These are phyloP conservation scores for Hippasteria phrygiana DNA, from an alignment of 53 echinoderm and acorn worm genomes.

Conservation along the genomic window DNA sequence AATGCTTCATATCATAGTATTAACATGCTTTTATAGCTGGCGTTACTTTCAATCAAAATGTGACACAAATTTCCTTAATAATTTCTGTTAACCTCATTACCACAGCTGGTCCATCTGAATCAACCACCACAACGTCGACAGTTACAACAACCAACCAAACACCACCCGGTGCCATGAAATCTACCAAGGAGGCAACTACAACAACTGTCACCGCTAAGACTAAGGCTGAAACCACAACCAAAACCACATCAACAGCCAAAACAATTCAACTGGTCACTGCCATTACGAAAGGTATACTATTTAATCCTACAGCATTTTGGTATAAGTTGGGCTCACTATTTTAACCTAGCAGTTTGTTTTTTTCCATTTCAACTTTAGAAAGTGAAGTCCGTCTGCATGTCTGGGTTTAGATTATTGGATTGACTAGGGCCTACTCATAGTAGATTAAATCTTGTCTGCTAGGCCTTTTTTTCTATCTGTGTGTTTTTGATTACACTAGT, in stretches of 20 bases:
- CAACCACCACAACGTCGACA: constrained; percentile 18
- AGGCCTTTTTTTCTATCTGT: too few relatives aligned
- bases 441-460: too few relatives aligned
- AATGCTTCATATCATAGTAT: too few relatives aligned
- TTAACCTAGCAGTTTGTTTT: too few relatives aligned
- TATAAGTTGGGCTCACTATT: too few relatives aligned
- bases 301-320: too few relatives aligned
- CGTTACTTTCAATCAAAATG: neutral
- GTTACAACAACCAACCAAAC: constrained; percentile 6
- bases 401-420: too few relatives aligned
- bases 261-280: neutral
- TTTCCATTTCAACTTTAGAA: too few relatives aligned
- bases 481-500: too few relatives aligned
- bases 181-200: constrained; percentile 38
- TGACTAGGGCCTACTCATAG: too few relatives aligned
- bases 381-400: too few relatives aligned
- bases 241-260: constrained; percentile 6
- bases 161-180: neutral
- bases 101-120: neutral
- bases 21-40: neutral
- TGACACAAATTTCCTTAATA: neutral
- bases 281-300: constrained; percentile 1
- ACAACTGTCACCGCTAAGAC: neutral
- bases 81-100: neutral
- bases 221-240: constrained; percentile 6